These are phyloP conservation scores for Coreoperca whiteheadi DNA, from an alignment of 2,113 vertebrate species.

Conservation along the genomic window DNA sequence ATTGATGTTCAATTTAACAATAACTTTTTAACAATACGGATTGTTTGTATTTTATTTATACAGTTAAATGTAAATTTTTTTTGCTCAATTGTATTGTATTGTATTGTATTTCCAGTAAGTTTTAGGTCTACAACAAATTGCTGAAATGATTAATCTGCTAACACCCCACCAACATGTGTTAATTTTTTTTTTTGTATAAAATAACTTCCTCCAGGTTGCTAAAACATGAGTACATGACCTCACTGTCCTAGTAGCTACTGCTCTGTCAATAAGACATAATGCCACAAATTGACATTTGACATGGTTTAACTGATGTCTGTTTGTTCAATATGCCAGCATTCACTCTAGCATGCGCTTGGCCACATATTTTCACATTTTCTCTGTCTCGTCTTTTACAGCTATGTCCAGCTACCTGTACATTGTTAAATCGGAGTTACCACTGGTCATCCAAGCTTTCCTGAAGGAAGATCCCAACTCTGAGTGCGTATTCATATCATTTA, in stretches of 20 bases:
- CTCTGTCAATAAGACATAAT: constrained; percentile 19
- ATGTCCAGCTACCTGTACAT: constrained; percentile 99
- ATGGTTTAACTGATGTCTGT: constrained; percentile 5
- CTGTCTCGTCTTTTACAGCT: constrained; percentile 81
- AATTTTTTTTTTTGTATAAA: not conserved
- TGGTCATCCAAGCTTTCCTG: constrained; percentile 97
- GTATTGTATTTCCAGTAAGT: too few relatives aligned
- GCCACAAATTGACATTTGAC: too few relatives aligned
- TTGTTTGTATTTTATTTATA: not conserved
- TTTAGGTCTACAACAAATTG: not conserved
- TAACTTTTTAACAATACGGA: not conserved
- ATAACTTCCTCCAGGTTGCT: not conserved
- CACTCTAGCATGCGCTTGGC: not conserved
- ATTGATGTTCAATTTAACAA: not conserved
- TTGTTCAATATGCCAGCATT: not conserved
- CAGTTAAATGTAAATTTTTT: not conserved
- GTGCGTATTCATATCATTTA: constrained; percentile 85
- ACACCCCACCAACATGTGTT: not conserved
- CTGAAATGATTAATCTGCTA: not conserved
- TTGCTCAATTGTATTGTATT: too few relatives aligned
- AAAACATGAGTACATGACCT: not conserved
- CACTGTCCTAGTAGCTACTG: not conserved
- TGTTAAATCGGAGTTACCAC: constrained; percentile 96
- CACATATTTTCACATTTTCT: constrained; percentile 15
- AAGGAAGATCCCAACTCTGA: constrained; percentile 86